These are phyloP conservation scores for Macrosteles quadrilineatus DNA, from an alignment of 1,140 invertebrate genomes.

Conservation along the genomic window DNA sequence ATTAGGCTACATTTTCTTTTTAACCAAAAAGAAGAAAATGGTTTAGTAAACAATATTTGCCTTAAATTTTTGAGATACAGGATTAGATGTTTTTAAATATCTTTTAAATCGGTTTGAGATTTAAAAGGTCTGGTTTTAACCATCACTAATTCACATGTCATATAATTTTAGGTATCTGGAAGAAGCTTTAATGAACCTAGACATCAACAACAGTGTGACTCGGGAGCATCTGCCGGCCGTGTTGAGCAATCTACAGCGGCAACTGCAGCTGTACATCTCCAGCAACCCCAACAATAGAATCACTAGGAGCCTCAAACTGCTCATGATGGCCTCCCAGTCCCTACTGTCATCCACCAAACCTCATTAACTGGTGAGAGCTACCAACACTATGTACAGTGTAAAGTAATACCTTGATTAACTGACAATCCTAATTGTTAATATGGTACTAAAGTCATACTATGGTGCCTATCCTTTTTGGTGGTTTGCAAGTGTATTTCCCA, in stretches of 20 bases:
- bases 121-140: no score
- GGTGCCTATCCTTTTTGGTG: no score
- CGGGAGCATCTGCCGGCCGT: constrained; percentile 82
- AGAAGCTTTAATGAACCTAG: constrained; percentile 83
- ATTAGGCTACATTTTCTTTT: no score
- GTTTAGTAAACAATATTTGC: no score
- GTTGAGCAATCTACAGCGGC: constrained; percentile 70
- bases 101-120: no score
- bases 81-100: no score
- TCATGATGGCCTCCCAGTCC: constrained; percentile 75
- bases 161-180: constrained; percentile 90
- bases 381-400: not conserved
- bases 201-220: constrained; percentile 72
- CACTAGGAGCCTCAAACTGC: constrained; percentile 69
- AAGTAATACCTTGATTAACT: not conserved
- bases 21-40: no score
- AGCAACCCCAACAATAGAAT: constrained; percentile 69
- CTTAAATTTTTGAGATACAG: no score
- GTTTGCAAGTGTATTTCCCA: no score
- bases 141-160: no score
- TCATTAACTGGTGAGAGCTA: not conserved
- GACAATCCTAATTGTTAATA: not conserved
- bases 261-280: constrained; percentile 69
- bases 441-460: not conserved
- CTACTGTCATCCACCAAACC: constrained; percentile 42